Base-by-base conservation (phyloP, 53 echinoderm and acorn worm species). In the Antedon mediterranea region DNA sequence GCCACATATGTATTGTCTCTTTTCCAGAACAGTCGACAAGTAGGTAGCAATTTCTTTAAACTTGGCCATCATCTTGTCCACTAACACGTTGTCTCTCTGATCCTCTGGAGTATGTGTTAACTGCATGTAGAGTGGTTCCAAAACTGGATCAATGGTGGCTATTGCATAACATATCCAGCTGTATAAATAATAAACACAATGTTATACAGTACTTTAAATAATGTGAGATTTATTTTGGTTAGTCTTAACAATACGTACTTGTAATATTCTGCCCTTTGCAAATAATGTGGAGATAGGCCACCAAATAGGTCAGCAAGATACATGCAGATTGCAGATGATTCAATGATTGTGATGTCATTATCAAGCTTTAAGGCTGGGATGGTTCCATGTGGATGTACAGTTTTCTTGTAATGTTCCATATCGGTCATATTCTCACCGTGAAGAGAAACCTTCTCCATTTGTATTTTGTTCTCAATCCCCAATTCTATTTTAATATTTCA, bases 331-430 rank as follows among this genome's bases (percentile, higher is more conserved):
- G 76, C 76, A 23, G 34, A 33, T 33, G 76, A 76, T 33, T 76
- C 76, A 33, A 76, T 15, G 0, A 76, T 23, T 7, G 34, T 76
- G 34, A 32, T 23, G 14, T 76, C 34, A 33, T 76, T 34, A 33
- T 76, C 34, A 76, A 76, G 33, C 9, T 33, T 34, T 2, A 76
- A 23, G 6, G 32, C 76, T 33, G 76, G 76, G 32, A 76, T 28
- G 14, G 76, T 76, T 9, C 76, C 76, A 33, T 76, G 76, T 76
- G 76, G 76, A 76, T 76, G 76, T 9, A 76, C 76, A 23, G 6
- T 20, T n/a, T 76, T 28, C 34, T 34, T 31, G 76, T 76, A 76
- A 20, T 76, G 4, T 11, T 76, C 76, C 34, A 76, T 33, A 7
- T 76, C 76, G 0, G 32, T 33, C 28, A 28, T 32, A 15, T 76